A percentile compares a stretch with the other conserved stretches of the same genome.
Conservation (phyloP, 2,113 vertebrate genomes). For the Eulemur macaco region DNA sequence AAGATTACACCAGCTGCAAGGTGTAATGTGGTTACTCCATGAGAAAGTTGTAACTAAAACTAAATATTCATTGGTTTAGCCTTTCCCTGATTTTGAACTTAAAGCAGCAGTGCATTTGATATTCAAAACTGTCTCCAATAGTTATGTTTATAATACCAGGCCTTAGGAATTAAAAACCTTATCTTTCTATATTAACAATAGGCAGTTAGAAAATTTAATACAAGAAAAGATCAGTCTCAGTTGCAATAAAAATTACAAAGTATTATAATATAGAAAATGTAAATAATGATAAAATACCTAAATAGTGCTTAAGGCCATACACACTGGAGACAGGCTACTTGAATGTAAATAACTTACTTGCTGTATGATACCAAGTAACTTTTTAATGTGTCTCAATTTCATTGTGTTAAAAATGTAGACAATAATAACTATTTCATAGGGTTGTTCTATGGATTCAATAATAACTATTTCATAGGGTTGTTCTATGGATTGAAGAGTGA, state of each 20-base stretch:
- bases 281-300: not conserved
- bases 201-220: not conserved
- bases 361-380: not conserved
- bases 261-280: not conserved
- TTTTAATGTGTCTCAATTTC: not conserved
- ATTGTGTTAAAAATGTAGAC: not conserved
- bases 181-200: not conserved
- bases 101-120: not conserved
- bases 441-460: not conserved
- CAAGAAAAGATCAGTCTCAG: not conserved
- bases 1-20: too few relatives aligned
- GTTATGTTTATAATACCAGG: not conserved
- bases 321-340: not conserved
- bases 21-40: not conserved
- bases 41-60: not conserved
- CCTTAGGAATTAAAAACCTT: not conserved
- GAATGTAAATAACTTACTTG: not conserved
- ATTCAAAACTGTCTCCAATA: not conserved
- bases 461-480: not conserved
- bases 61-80: not conserved
- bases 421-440: not conserved
- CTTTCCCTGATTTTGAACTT: not conserved
- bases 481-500: not conserved
- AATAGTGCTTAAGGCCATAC: not conserved
- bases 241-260: not conserved